Base-by-base conservation (phyloP, 2,888 invertebrate genomes). In the Nomada fucata region DNA sequence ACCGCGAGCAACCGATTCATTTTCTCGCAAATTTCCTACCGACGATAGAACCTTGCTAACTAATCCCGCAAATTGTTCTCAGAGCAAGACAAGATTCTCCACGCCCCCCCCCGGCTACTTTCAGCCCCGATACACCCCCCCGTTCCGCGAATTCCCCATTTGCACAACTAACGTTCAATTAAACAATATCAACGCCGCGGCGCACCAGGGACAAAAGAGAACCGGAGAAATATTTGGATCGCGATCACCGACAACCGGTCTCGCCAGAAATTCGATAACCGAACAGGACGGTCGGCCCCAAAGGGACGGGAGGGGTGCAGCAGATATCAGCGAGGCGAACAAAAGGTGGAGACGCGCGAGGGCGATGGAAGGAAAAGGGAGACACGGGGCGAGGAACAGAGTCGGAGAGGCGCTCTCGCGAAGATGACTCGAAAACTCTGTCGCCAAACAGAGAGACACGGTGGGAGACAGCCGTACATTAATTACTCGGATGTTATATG, bases 401-500 rank as follows among this genome's bases (percentile, higher is more conserved):
- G 55, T 9, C 23, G 57, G 59, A 53, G 53, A 55, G 72, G 59
- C 23, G 44, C 26, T 52, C 36, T 26, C 44, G 50, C 47, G 42
- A 55, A 55, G 71, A 71, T 76, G 76, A 64, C 71, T 59, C 50
- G 59, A 42, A 74, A 67, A 50, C 65, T 65, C 36, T 52, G 50
- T 18, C 29, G 52, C 13, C 23, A 50, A 36, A 67, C 18, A 26
- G 26, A 20, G 13, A 1, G 52, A 11, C 23, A n/a, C 61, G 59
- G 76, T 20, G 59, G 53, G 63, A 64, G 76, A 53, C 75, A 80
- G 78, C 73, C 83, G 85, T 87, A 88, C 89, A 89, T 91, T 90
- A 90, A 91, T 91, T 91, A 89, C 89, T 88, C 89, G 86, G 86
- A 90, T 89, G 89, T 89, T 89, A 90, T 88, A 88, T 90, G 89